Percentiles rank a stretch among this genome's conserved stretches.
These are phyloP conservation scores for Anolis carolinensis DNA, from an alignment of 2,113 vertebrate genomes.

Conservation along the genomic window DNA sequence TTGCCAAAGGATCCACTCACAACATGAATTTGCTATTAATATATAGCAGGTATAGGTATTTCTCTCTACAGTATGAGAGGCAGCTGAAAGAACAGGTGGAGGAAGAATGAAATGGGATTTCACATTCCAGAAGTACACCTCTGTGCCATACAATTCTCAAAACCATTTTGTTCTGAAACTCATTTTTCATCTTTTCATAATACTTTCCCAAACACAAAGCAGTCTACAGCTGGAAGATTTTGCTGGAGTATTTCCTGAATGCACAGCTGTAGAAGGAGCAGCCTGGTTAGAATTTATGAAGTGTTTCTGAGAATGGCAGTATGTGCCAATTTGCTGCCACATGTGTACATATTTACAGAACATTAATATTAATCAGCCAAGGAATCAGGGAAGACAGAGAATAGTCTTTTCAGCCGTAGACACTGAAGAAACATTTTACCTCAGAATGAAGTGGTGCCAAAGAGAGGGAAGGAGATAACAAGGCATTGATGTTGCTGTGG, in stretches of 20 bases:
- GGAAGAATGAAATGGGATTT: neutral
- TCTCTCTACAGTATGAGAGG: neutral
- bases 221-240: neutral
- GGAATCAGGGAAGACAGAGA: neutral
- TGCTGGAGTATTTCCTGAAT: slow-evolving; percentile 24
- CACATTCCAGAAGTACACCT: accelerated
- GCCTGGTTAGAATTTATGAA: neutral
- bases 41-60: neutral
- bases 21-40: neutral
- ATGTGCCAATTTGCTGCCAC: slow-evolving; percentile 28
- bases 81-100: neutral
- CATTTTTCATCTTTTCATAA: neutral
- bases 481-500: neutral
- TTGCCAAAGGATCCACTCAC: neutral
- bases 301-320: slow-evolving; percentile 37
- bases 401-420: neutral
- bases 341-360: slow-evolving; percentile 17
- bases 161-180: neutral
- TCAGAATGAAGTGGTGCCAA: neutral
- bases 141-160: neutral
- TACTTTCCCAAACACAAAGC: neutral
- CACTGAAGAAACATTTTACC: neutral
- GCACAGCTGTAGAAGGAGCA: slow-evolving; percentile 24
- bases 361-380: slow-evolving; percentile 29
- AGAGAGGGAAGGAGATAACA: neutral